Conservation (phyloP, 1,140 invertebrate genomes). For the Pachypsylla venusta region DNA sequence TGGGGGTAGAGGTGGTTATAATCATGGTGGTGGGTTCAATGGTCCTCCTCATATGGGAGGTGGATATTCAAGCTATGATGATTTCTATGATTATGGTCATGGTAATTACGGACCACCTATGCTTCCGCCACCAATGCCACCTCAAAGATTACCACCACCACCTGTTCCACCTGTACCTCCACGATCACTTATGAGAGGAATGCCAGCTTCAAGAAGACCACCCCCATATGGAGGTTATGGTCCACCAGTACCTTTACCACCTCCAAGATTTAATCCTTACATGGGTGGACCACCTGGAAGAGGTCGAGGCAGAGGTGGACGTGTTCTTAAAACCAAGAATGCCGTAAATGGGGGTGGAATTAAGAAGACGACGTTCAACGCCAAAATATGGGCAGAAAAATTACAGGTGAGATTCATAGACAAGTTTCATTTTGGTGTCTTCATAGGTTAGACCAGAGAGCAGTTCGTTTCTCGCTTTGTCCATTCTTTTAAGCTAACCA, state of each 20-base stretch:
- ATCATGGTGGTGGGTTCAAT: not conserved
- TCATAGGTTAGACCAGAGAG: not conserved
- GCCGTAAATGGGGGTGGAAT: not conserved
- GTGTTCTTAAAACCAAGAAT: slow-evolving; percentile 3
- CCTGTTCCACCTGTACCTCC: not conserved
- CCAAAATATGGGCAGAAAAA: not conserved
- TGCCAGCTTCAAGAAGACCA: not conserved
- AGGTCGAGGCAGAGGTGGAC: not conserved
- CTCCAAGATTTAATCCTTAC: not conserved
- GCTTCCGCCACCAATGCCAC: not conserved
- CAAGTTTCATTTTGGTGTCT: not conserved
- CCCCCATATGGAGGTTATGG: not conserved
- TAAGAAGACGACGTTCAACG: not conserved
- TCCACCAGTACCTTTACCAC: not conserved
- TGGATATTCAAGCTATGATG: too few relatives aligned
- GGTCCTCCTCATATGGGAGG: too few relatives aligned
- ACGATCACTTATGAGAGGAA: slow-evolving; percentile 1
- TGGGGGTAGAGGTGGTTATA: not conserved
- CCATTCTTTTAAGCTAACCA: not conserved
- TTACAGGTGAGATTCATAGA: not conserved
- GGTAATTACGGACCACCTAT: not conserved
- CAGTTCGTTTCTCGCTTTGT: not conserved
- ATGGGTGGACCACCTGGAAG: not conserved
- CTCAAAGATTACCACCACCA: not conserved
- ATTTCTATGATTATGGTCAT: not conserved